Conservation (phyloP, 2,113 vertebrate genomes). For the Grallaria varia region DNA sequence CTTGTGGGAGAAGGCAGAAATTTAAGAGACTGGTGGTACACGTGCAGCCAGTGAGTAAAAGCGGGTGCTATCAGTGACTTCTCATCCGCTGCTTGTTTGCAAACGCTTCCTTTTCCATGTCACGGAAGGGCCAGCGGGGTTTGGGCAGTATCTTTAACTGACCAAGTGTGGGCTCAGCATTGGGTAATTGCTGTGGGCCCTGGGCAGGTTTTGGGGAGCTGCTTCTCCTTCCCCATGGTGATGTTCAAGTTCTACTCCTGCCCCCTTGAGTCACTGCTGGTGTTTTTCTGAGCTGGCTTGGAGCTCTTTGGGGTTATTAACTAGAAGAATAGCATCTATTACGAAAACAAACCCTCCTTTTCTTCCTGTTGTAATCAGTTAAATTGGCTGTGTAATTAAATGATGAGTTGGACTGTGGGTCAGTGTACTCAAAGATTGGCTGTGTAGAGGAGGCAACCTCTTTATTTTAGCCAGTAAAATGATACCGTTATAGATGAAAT, state of each 20-base stretch:
- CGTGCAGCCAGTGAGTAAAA: not conserved
- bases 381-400: slow-evolving; percentile 40
- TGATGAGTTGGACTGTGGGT: not conserved
- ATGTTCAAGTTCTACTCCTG: not conserved
- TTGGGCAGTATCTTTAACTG: not conserved
- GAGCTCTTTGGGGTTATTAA: not conserved
- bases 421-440: not conserved
- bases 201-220: not conserved
- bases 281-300: not conserved
- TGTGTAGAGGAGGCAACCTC: not conserved
- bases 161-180: accelerated
- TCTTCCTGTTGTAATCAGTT: slow-evolving; percentile 13
- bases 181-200: not conserved
- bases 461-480: not conserved
- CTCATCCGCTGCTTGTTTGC: not conserved
- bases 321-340: not conserved
- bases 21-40: accelerated
- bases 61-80: not conserved
- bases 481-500: not conserved
- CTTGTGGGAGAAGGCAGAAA: not conserved
- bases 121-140: accelerated
- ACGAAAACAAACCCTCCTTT: not conserved
- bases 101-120: accelerated
- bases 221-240: not conserved
- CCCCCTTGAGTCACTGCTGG: not conserved